Conservation (phyloP, 2,113 vertebrate genomes). For the Daubentonia madagascariensis region DNA sequence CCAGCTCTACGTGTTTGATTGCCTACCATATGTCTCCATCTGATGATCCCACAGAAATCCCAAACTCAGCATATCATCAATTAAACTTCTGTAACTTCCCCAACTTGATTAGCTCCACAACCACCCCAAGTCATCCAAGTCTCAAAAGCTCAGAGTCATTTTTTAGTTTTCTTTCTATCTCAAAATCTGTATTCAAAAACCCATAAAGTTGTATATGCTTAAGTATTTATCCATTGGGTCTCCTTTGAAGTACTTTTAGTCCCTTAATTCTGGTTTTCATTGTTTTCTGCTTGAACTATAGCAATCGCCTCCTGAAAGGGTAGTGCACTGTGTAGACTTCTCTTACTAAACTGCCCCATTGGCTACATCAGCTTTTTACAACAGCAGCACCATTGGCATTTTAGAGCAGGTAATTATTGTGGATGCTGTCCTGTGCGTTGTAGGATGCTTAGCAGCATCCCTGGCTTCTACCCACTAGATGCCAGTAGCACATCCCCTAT, state of each 20-base stretch:
- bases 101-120: not conserved
- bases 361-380: not conserved
- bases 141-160: not conserved
- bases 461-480: accelerated
- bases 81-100: not conserved
- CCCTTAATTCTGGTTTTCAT: not conserved
- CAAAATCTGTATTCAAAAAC: not conserved
- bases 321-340: not conserved
- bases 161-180: not conserved
- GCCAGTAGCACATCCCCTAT: not conserved
- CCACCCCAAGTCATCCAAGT: not conserved
- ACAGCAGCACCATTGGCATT: not conserved
- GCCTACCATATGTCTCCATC: not conserved
- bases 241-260: not conserved
- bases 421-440: not conserved
- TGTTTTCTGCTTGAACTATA: not conserved
- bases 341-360: not conserved
- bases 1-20: not conserved
- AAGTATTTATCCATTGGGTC: not conserved
- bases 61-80: not conserved
- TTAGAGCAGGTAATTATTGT: no score
- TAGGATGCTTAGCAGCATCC: not conserved
- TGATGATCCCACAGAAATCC: not conserved
- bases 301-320: not conserved
- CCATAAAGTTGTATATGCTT: not conserved